Base-by-base conservation (phyloP, 2,797 vertebrate species). In the Rallus crepitans region DNA sequence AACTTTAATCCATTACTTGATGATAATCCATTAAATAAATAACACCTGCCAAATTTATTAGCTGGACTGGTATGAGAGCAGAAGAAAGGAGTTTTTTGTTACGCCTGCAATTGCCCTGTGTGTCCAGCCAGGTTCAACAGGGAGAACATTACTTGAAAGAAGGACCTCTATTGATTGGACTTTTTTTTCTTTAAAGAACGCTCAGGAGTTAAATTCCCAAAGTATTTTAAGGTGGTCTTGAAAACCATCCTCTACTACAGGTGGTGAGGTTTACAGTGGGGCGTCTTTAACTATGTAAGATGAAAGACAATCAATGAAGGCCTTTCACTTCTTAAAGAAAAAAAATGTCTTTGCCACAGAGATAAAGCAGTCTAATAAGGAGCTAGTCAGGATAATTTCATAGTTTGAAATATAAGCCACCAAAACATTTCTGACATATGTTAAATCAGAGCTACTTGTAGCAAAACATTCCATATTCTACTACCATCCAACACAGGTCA, bases 121-220 rank as follows among this genome's bases (percentile, higher is more conserved):
- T 16, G 24, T 61, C 68, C 30, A 68, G 33, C 11, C 37, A 25
- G 0, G 0, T 28, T 15, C 42, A 81, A 35, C 7, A 57, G 25
- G 66, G 48, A 61, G 4, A 3, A 8, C 2, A 0, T 31, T 66
- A 33, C 69, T 18, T 80, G 37, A 86, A 86, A 65, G 12, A 73
- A 76, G 8, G 16, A 48, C 8, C 3, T 60, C 33, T 30, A 8
- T 1, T 56, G 4, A 45, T 11, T 27, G 40, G 9, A 45, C 8
- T 23, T 53, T 4, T 42, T 27, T 53, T 57, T 52, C n/a, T 40
- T 70, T 66, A n/a, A 70, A 28, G 11, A 39, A 12, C 27, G 55
- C 1, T 7, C 0, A 2, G 0, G 8, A 57, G 14, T 88, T 80
- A 72, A 60, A 33, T 16, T 35, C n/a, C 40, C 12, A 0, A 60